phyloP scores from a whole-genome alignment of 2,888 invertebrate species.

The Drosophila helvetica region DNA sequence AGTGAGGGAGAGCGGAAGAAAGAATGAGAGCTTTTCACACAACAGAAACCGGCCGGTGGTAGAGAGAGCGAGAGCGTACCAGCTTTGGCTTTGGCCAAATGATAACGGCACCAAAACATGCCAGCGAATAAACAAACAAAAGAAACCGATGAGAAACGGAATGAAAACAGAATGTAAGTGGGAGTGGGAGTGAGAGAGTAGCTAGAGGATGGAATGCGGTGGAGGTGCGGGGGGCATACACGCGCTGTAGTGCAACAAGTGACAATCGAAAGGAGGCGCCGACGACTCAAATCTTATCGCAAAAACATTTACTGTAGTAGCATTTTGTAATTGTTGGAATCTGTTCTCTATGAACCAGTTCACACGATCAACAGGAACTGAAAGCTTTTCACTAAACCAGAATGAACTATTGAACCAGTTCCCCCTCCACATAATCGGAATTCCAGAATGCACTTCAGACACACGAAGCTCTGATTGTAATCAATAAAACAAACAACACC shows the following conservation, averaged over 20 bases:
- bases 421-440: neutral
- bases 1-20: conserved; percentile 7
- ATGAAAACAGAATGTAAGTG: conserved; percentile 28
- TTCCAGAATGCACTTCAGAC: neutral
- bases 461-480: conserved; percentile 1
- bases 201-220: neutral
- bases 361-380: conserved; percentile 28
- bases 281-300: conserved; percentile 60
- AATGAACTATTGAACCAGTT: neutral
- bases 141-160: conserved; percentile 31
- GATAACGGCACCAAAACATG: conserved; percentile 72
- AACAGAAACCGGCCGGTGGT: conserved; percentile 68
- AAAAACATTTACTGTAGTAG: conserved; percentile 15
- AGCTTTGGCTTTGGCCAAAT: conserved; percentile 50
- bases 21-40: conserved; percentile 5
- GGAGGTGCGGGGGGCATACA: conserved; percentile 2
- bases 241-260: conserved; percentile 56
- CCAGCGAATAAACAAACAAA: conserved; percentile 65
- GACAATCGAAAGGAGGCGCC: conserved; percentile 41
- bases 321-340: conserved; percentile 26
- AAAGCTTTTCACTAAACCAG: neutral
- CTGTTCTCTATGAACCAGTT: conserved; percentile 17
- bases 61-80: neutral
- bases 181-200: conserved; percentile 33
- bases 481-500: conserved; percentile 17